Conservation (phyloP, 2,797 vertebrate genomes). For the Netta rufina region DNA sequence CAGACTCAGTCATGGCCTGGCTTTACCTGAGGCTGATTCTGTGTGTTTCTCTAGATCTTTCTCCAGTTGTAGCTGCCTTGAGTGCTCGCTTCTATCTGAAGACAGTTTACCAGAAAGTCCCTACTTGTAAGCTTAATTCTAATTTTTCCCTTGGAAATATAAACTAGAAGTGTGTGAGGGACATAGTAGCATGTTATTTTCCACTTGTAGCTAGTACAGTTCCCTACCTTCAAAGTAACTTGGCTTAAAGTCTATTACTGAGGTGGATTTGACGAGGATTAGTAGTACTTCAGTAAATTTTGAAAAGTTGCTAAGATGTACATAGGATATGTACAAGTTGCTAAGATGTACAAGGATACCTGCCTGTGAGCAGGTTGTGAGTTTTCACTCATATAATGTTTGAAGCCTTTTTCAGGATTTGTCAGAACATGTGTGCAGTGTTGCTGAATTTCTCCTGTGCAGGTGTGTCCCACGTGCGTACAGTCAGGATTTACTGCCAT, state of each 20-base stretch:
- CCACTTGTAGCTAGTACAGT: background rate
- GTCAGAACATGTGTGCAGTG: background rate
- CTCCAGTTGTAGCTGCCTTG: fast-evolving
- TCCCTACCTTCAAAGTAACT: background rate
- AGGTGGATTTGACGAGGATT: background rate
- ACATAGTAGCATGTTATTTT: background rate
- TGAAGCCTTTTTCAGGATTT: background rate
- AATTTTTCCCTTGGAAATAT: background rate
- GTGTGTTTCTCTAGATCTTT: background rate
- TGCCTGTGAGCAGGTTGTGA: background rate
- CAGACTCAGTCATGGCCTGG: fast-evolving
- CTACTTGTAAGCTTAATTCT: background rate
- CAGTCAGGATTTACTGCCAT: background rate
- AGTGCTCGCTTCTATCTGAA: background rate
- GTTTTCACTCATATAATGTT: background rate
- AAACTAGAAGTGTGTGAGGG: background rate
- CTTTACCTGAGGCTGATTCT: background rate
- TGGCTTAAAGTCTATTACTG: background rate
- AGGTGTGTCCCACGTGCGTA: background rate
- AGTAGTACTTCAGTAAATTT: background rate
- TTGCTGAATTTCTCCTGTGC: background rate
- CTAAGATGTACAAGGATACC: background rate
- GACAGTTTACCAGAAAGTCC: background rate
- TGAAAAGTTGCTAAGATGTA: background rate
- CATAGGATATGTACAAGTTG: background rate